Evolutionary conservation across 2,797 vertebrate species (phyloP).

Genomic region (Enteromius paludinosus): DNA sequence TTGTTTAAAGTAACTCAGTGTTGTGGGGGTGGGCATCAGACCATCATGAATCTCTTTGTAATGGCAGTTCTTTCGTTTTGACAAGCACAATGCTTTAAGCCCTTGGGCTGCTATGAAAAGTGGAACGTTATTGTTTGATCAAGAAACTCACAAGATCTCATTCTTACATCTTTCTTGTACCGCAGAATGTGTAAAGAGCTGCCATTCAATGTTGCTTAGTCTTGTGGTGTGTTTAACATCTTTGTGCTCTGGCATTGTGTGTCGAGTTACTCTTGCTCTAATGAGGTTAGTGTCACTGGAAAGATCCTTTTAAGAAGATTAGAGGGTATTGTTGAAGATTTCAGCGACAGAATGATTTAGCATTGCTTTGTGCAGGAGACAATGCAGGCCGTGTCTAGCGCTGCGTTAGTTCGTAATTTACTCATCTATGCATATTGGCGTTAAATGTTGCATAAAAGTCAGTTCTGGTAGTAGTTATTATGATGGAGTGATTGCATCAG

Average conservation of each 20-base stretch:
- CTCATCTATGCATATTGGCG: not conserved
- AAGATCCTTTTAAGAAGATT: constrained; percentile 64
- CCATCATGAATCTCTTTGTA: constrained; percentile 10
- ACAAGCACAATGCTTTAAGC: constrained; percentile 32
- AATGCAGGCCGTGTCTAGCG: not conserved
- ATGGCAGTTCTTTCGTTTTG: constrained; percentile 19
- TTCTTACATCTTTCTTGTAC: not conserved
- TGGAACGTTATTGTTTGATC: constrained; percentile 32
- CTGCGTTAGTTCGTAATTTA: not conserved
- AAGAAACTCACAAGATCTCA: constrained; percentile 23
- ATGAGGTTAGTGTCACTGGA: constrained; percentile 63
- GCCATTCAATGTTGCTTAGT: constrained; percentile 41
- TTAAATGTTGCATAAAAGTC: constrained; percentile 13
- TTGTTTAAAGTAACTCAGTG: not conserved
- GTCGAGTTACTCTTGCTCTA: constrained; percentile 56
- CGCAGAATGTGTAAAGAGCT: constrained; percentile 41
- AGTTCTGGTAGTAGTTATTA: not conserved
- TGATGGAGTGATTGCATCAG: not conserved
- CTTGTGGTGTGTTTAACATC: constrained; percentile 53
- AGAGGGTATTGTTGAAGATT: constrained; percentile 51
- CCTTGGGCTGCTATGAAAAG: constrained; percentile 8
- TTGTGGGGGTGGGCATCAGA: constrained; percentile 1
- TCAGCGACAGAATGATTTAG: constrained; percentile 23
- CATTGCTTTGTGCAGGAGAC: constrained; percentile 27
- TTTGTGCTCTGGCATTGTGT: constrained; percentile 55